These are phyloP conservation scores for Elephas maximus DNA, from an alignment of 2,113 vertebrate species.

Conservation along the genomic window DNA sequence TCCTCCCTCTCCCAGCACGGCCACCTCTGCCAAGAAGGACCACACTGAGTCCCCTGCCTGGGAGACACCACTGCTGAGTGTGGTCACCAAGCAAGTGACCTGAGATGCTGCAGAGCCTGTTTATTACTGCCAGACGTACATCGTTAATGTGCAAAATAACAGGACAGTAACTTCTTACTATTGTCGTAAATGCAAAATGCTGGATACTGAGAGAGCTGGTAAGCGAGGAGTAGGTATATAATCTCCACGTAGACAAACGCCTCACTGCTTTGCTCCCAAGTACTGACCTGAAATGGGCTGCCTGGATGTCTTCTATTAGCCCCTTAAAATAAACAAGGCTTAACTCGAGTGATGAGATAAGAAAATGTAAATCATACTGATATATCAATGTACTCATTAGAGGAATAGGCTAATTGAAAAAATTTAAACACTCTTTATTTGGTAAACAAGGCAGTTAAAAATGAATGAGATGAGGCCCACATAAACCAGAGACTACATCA, in stretches of 20 bases:
- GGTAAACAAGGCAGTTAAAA: slow-evolving; percentile 33
- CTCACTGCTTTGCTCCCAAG: not conserved
- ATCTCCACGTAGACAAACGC: not conserved
- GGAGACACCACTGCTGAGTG: too few species aligned
- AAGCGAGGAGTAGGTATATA: not conserved
- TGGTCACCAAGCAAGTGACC: too few species aligned
- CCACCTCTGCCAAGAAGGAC: too few species aligned
- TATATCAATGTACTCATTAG: slow-evolving; percentile 11
- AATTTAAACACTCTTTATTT: not conserved
- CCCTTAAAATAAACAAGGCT: slow-evolving; percentile 23
- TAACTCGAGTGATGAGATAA: not conserved
- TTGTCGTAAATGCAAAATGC: too few species aligned
- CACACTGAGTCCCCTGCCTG: too few species aligned
- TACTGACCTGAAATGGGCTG: not conserved
- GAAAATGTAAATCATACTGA: not conserved
- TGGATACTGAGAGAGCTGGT: too few species aligned
- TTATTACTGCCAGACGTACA: too few species aligned
- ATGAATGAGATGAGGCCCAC: not conserved
- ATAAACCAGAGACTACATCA: too few species aligned
- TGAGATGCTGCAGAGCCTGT: too few species aligned
- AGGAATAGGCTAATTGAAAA: slow-evolving; percentile 11
- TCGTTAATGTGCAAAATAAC: too few species aligned
- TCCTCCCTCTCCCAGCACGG: too few species aligned
- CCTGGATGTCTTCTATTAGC: not conserved
- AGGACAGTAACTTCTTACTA: too few species aligned